These are phyloP conservation scores for Notamacropus eugenii DNA, from an alignment of 2,797 vertebrate species.

Conservation along the genomic window DNA sequence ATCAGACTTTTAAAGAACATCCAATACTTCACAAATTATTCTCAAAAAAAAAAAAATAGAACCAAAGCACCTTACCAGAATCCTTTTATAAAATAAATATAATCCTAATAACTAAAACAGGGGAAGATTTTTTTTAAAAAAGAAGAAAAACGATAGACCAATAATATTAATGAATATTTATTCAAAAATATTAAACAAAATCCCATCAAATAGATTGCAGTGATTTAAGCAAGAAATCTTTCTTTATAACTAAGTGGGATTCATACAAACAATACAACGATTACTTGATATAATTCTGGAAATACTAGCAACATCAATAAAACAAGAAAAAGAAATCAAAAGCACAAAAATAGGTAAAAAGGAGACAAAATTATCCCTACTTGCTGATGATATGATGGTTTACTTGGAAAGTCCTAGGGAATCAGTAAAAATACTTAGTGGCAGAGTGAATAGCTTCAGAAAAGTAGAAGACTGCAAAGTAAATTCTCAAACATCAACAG, in stretches of 20 bases:
- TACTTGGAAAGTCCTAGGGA: not conserved
- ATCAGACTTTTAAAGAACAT: not conserved
- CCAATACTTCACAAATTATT: not conserved
- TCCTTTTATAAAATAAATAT: not conserved
- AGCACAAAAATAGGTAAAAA: not conserved
- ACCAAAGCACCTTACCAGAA: not conserved
- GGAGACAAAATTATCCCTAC: not conserved
- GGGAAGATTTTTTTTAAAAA: not conserved
- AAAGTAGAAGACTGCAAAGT: not conserved
- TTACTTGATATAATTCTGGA: not conserved
- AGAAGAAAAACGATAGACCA: not conserved
- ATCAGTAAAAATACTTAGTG: not conserved
- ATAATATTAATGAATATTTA: not conserved
- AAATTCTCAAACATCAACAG: not conserved
- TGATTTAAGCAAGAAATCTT: not conserved
- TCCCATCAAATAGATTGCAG: not conserved
- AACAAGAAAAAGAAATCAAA: not conserved
- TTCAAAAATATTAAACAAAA: not conserved
- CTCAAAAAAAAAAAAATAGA: not conserved
- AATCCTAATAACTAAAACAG: not conserved
- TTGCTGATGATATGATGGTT: not conserved
- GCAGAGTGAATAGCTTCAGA: not conserved
- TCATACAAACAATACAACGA: not conserved
- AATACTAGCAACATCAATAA: not conserved
- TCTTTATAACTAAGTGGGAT: not conserved